Evolutionary conservation across 2,113 vertebrate genomes (phyloP).

Genomic region (Speoplatyrhinus poulsoni): DNA sequence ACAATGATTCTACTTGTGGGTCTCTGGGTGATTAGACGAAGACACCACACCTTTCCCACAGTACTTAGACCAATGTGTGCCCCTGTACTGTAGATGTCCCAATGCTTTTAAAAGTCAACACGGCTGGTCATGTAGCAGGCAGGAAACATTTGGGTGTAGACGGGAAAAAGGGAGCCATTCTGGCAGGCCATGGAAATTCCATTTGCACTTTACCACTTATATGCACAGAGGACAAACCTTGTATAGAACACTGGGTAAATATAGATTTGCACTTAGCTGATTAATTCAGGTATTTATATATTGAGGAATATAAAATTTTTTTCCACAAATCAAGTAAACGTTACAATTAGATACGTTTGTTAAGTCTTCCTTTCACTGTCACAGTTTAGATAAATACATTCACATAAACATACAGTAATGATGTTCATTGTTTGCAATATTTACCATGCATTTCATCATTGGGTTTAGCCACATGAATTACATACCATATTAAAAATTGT

Average conservation of each 20-base stretch:
- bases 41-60: conserved; percentile 63
- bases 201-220: conserved; percentile 59
- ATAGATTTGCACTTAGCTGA: conserved; percentile 11
- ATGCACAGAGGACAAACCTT: conserved; percentile 50
- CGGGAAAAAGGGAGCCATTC: conserved; percentile 74
- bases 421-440: too few relatives aligned
- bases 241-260: conserved; percentile 20
- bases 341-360: too few relatives aligned
- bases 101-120: conserved; percentile 65
- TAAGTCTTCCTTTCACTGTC: too few relatives aligned
- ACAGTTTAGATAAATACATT: too few relatives aligned
- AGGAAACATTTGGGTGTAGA: conserved; percentile 75
- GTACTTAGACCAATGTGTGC: conserved; percentile 22
- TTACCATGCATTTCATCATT: too few relatives aligned
- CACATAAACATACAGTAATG: too few relatives aligned
- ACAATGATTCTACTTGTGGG: conserved; percentile 7
- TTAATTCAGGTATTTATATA: too few relatives aligned
- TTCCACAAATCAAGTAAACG: too few relatives aligned
- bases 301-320: too few relatives aligned
- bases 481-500: too few relatives aligned
- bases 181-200: conserved; percentile 71
- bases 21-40: conserved; percentile 23
- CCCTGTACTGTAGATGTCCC: conserved; percentile 43
- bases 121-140: conserved; percentile 63
- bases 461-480: too few relatives aligned